These are phyloP conservation scores for Sebastes steindachneri DNA, from an alignment of 2,797 vertebrate genomes.

Conservation along the genomic window DNA sequence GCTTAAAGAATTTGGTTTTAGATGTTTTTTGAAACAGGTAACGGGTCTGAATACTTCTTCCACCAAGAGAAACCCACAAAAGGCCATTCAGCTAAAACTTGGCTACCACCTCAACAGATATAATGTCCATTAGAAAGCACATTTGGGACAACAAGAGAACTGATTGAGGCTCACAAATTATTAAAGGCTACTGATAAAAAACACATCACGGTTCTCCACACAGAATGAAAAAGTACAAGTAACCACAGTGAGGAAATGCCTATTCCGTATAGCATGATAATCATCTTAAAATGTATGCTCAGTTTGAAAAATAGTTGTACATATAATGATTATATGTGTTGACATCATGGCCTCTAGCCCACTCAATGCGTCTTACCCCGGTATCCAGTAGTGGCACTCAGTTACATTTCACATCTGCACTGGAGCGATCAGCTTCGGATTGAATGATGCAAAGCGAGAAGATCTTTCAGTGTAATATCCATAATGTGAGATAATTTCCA, in stretches of 20 bases:
- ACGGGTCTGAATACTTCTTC: not conserved
- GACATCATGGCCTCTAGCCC: not conserved
- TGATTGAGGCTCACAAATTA: not conserved
- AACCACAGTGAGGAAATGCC: not conserved
- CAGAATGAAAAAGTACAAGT: not conserved
- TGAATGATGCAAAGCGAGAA: constrained; percentile 15
- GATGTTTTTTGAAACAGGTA: not conserved
- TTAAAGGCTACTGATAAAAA: not conserved
- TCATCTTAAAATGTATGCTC: not conserved
- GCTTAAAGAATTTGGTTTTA: too few relatives aligned
- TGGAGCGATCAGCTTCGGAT: not conserved
- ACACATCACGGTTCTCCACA: too few relatives aligned
- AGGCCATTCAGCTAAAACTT: not conserved
- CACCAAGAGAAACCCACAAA: not conserved
- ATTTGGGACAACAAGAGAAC: not conserved
- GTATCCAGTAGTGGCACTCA: not conserved
- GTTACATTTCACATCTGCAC: not conserved
- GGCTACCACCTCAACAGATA: not conserved
- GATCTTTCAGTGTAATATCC: not conserved
- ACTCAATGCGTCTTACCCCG: not conserved
- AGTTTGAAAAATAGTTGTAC: not conserved
- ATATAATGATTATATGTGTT: not conserved
- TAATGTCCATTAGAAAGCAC: not conserved
- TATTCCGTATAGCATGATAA: not conserved
- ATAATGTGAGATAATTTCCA: constrained; percentile 27